Base-by-base conservation (phyloP, 64 coral and sea anemone genomes). In the Pachyseris speciosa region DNA sequence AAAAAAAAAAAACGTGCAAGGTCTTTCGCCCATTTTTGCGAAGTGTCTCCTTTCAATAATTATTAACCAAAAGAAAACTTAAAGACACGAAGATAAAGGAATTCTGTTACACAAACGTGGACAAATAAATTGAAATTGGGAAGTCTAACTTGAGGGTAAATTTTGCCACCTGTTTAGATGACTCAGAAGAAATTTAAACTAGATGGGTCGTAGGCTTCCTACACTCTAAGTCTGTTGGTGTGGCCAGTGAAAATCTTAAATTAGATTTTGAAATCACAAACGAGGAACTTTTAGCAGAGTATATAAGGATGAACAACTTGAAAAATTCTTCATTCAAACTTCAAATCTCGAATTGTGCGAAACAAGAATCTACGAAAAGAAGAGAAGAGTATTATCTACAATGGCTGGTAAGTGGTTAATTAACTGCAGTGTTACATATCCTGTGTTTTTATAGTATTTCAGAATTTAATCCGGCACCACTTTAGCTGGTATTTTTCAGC, bases 251-350 rank as follows among this genome's bases (percentile, higher is more conserved):
- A 61, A 81, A 2, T 33, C 55, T 26, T 81, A 61, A 79, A 37
- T 63, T 61, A 81, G 53, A 9, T 34, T 11, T 1, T 58, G 32
- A 41, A 9, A 37, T 61, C 52, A 81, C 77, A 41, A 61, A 24
- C 15, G 32, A 61, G 77, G 77, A 81, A 61, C 77, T 26, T 63
- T 39, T 25, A 61, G 7, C n/a, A 19, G n/a, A 25, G 53, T 81
- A 81, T 81, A 81, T 63, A 81, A 81, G 49, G 52, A 81, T 81
- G 77, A 7, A 60, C n/a, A 26, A 63, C 2, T 61, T 61, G 49
- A 6, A 27, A 1, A 33, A 42, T 61, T 60, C 52, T 13, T 2
- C 53, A 81, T 40, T 81, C 51, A 59, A 80, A 80, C 22, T 51
- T 39, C 3, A 57, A 39, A 81, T 5, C 22, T 81, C 77, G 55